Conservation (phyloP, 2,797 vertebrate species). For the Lindbergichthys nudifrons region DNA sequence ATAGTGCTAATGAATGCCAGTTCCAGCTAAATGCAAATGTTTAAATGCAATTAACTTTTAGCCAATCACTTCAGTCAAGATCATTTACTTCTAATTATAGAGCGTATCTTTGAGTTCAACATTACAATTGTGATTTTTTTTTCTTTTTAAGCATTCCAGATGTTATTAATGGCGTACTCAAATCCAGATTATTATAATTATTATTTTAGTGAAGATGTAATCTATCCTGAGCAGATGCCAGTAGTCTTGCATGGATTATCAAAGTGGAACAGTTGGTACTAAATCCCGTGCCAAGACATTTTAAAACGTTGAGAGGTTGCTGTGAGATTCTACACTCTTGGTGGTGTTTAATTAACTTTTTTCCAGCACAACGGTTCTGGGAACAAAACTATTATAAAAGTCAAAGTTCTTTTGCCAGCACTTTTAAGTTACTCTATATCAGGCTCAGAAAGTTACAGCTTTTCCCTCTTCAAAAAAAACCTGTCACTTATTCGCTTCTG, state of each 20-base stretch:
- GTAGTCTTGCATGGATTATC: conserved; percentile 60
- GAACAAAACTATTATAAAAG: conserved; percentile 67
- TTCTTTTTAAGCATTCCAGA: conserved; percentile 8
- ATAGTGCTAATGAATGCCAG: neutral
- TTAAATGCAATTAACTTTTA: conserved; percentile 27
- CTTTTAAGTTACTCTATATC: conserved; percentile 35
- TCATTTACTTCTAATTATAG: conserved; percentile 13
- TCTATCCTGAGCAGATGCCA: conserved; percentile 46
- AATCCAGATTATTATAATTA: conserved; percentile 29
- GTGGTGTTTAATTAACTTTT: conserved; percentile 75
- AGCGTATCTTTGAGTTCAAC: conserved; percentile 1
- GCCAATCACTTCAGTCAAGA: neutral
- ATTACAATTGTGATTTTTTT: neutral
- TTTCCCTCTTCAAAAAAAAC: neutral
- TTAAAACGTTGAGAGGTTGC: conserved; percentile 48
- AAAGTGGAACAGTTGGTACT: conserved; percentile 67
- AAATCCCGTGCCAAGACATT: conserved; percentile 67
- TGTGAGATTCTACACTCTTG: conserved; percentile 50
- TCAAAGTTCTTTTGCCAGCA: conserved; percentile 50
- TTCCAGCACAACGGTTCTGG: conserved; percentile 65
- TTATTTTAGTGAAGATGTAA: conserved; percentile 53
- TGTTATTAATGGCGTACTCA: conserved; percentile 27
- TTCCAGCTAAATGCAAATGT: neutral
- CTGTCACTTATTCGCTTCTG: neutral
- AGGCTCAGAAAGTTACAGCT: conserved; percentile 20